Conservation (phyloP, 2,888 invertebrate species). For the Pasiphila rectangulata region DNA sequence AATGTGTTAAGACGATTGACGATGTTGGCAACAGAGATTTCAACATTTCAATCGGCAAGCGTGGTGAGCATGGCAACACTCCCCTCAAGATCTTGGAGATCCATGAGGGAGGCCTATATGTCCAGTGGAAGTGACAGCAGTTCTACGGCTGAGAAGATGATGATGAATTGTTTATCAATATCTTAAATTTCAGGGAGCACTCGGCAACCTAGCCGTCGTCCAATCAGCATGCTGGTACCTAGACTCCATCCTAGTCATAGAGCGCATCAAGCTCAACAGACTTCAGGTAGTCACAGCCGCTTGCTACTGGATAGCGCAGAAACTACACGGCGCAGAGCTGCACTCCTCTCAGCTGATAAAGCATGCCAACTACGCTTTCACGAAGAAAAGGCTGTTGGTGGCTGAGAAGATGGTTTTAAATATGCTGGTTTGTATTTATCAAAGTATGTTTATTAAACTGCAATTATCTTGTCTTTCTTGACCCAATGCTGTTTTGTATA, state of each 20-base stretch:
- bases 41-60: too few relatives aligned
- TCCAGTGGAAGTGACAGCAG: too few relatives aligned
- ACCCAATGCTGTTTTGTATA: too few relatives aligned
- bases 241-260: conserved; percentile 48
- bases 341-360: conserved; percentile 46
- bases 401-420: conserved; percentile 53
- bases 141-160: too few relatives aligned
- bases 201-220: conserved; percentile 54
- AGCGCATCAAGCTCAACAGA: conserved; percentile 42
- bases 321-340: conserved; percentile 48
- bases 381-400: conserved; percentile 35
- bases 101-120: too few relatives aligned
- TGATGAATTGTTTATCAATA: too few relatives aligned
- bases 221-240: conserved; percentile 65
- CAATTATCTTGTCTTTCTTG: too few relatives aligned
- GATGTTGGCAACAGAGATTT: too few relatives aligned
- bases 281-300: conserved; percentile 62
- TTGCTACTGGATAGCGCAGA: conserved; percentile 67
- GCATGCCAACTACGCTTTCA: conserved; percentile 49
- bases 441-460: neutral
- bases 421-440: conserved; percentile 52
- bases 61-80: too few relatives aligned
- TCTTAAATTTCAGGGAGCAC: conserved; percentile 43
- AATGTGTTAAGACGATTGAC: too few relatives aligned
- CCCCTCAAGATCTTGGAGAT: too few relatives aligned